A percentile compares a stretch with the other conserved stretches of the same genome.
Evolutionary conservation across 2,113 vertebrate genomes (phyloP).

Genomic region (Entomyzon cyanotis): DNA sequence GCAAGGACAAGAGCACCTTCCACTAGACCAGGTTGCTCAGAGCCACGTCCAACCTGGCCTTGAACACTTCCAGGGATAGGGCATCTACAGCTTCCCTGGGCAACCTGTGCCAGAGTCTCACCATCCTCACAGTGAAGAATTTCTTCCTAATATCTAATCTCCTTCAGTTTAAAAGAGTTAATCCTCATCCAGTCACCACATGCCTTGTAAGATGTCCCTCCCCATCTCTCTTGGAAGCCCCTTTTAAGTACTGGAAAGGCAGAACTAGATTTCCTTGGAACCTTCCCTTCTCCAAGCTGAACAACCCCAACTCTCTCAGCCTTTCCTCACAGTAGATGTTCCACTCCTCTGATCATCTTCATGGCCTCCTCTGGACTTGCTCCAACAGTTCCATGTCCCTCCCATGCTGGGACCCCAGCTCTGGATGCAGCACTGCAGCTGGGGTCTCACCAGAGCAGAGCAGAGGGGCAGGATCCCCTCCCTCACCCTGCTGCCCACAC

Average conservation of each 20-base stretch:
- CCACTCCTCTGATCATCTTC: too few relatives aligned
- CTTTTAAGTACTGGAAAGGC: not conserved
- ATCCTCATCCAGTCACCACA: not conserved
- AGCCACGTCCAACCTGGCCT: not conserved
- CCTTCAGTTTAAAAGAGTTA: not conserved
- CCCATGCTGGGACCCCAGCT: not conserved
- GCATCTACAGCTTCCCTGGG: not conserved
- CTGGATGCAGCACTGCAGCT: fast-evolving
- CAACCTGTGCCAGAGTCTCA: not conserved
- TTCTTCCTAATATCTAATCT: not conserved
- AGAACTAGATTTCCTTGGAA: not conserved
- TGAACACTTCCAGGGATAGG: not conserved
- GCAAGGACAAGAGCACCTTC: not conserved
- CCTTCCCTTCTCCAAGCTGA: not conserved
- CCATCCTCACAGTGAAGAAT: not conserved
- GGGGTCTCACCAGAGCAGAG: not conserved
- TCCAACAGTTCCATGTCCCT: fast-evolving
- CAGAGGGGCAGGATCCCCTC: not conserved
- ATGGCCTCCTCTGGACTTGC: not conserved
- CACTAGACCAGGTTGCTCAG: not conserved
- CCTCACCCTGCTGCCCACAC: fast-evolving
- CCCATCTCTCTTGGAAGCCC: not conserved
- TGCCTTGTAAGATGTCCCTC: not conserved
- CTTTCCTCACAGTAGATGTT: not conserved
- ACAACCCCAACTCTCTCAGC: not conserved